phyloP scores from a whole-genome alignment of 2,888 invertebrate species.

The Dryadula phaetusa region DNA sequence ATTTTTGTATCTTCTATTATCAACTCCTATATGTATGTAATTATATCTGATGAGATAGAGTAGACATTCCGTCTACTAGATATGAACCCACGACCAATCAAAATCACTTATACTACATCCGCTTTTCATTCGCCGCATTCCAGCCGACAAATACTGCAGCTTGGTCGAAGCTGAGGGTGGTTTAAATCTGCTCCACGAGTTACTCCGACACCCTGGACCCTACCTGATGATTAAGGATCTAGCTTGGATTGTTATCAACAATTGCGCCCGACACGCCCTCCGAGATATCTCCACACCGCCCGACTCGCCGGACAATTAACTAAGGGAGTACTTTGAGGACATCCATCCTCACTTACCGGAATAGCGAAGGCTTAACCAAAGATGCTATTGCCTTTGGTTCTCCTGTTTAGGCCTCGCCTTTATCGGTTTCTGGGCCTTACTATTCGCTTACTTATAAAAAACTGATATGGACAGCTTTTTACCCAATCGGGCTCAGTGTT shows the following conservation, averaged over 20 bases:
- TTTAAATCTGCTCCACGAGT: conserved; percentile 87
- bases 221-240: conserved; percentile 88
- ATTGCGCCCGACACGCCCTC: conserved; percentile 78
- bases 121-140: too few relatives aligned
- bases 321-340: conserved; percentile 67
- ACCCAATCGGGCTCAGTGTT: conserved; percentile 25
- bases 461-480: conserved; percentile 31
- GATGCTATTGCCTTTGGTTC: conserved; percentile 34
- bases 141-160: conserved; percentile 96
- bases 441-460: not conserved
- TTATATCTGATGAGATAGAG: too few relatives aligned
- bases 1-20: too few relatives aligned
- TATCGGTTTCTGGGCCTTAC: not conserved
- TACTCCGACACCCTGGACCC: conserved; percentile 86
- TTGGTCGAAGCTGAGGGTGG: conserved; percentile 95
- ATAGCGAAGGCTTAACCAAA: conserved; percentile 47
- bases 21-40: too few relatives aligned
- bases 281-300: conserved; percentile 49
- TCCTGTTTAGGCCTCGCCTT: conserved; percentile 23
- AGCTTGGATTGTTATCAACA: conserved; percentile 87
- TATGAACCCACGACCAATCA: too few relatives aligned
- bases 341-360: conserved; percentile 60
- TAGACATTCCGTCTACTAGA: too few relatives aligned
- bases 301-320: conserved; percentile 61
- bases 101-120: too few relatives aligned